Conservation (phyloP, 35 echinoderm and acorn worm genomes). For the Apostichopus californicus region DNA sequence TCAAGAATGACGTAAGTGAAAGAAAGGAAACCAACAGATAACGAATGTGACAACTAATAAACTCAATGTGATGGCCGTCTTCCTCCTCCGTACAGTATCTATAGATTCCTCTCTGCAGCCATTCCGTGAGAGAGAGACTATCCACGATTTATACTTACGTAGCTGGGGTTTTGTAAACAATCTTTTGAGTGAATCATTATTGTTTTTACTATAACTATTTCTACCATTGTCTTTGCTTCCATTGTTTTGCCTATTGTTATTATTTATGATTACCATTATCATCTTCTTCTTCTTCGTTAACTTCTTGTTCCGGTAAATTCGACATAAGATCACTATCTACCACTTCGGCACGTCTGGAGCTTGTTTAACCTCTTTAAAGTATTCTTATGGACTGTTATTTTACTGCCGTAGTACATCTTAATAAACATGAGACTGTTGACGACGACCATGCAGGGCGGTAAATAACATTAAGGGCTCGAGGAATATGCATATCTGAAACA, state of each 20-base stretch:
- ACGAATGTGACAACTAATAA: conserved; percentile 13
- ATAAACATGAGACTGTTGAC: conserved; percentile 30
- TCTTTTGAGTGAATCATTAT: not conserved
- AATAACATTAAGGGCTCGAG: conserved; percentile 33
- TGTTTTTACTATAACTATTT: not conserved
- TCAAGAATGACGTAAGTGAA: conserved; percentile 20
- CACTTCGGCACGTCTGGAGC: not conserved
- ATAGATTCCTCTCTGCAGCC: not conserved
- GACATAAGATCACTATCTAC: conserved; percentile 22
- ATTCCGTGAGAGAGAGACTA: not conserved
- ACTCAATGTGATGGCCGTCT: conserved; percentile 32
- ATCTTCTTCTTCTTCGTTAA: not conserved
- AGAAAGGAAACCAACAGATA: conserved; percentile 50
- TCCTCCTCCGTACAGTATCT: not conserved
- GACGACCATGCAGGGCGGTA: not conserved
- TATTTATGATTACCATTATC: not conserved
- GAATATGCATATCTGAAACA: conserved; percentile 38
- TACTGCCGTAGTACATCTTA: conserved; percentile 34
- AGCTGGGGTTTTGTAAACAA: not conserved
- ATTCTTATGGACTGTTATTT: not conserved
- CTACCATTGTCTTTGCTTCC: not conserved
- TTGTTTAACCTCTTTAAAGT: not conserved
- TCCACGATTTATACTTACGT: conserved; percentile 2
- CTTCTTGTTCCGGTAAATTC: not conserved
- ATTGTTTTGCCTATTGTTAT: not conserved